Percentiles rank a stretch among this genome's conserved stretches.
Evolutionary conservation across 1,140 invertebrate species (phyloP).

Genomic region (Tigriopus japonicus): DNA sequence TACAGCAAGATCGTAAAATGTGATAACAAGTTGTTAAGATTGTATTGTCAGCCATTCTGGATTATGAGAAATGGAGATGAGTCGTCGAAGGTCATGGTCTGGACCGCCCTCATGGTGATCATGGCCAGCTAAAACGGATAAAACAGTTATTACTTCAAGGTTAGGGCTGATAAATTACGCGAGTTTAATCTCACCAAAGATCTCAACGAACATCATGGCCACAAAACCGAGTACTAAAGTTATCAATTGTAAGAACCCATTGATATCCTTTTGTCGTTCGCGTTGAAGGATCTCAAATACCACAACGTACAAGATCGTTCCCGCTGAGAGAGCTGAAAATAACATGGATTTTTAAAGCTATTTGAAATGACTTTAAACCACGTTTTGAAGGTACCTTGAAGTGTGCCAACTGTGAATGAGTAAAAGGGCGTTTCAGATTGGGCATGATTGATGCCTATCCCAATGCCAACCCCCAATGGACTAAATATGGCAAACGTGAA

Average conservation of each 20-base stretch:
- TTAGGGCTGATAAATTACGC: neutral
- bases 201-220: constrained; percentile 31
- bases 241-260: constrained; percentile 38
- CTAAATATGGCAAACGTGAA: constrained; percentile 16
- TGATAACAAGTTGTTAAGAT: no score
- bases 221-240: constrained; percentile 36
- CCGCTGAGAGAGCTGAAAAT: constrained; percentile 13
- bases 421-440: neutral
- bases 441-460: constrained; percentile 14
- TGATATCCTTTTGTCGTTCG: constrained; percentile 33
- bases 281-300: constrained; percentile 19
- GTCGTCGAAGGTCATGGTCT: no score
- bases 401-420: neutral
- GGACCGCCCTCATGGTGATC: no score
- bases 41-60: no score
- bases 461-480: constrained; percentile 19
- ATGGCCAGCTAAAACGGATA: no score
- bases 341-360: no score
- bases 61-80: no score
- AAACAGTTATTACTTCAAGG: neutral
- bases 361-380: no score
- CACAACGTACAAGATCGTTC: constrained; percentile 18
- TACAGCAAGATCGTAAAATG: no score
- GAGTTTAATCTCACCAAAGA: neutral
- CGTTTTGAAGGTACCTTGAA: no score